Conservation (phyloP, 2,797 vertebrate genomes). For the Steatocranus sp. region DNA sequence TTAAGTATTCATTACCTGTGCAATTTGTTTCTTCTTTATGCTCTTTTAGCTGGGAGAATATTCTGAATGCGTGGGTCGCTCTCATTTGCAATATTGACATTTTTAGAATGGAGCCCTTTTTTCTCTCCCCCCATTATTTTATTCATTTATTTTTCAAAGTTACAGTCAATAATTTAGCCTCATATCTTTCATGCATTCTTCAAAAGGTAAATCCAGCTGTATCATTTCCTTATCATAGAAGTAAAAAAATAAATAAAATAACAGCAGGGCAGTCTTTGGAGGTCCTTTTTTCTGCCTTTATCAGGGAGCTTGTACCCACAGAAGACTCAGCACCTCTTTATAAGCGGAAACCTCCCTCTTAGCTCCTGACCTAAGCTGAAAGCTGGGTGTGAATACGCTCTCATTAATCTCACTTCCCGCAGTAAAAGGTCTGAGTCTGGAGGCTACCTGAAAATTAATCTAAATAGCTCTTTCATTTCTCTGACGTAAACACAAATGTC, state of each 20-base stretch:
- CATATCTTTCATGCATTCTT: background rate
- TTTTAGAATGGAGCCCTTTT: constrained; percentile 5
- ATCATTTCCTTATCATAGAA: background rate
- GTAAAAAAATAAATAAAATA: background rate
- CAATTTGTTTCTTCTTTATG: constrained; percentile 54
- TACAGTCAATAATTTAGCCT: background rate
- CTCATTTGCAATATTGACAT: constrained; percentile 44
- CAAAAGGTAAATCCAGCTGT: background rate
- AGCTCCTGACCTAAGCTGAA: constrained; percentile 60
- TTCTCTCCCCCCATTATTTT: constrained; percentile 17
- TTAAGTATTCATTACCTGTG: constrained; percentile 69
- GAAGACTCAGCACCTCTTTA: constrained; percentile 54
- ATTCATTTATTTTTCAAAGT: constrained; percentile 36
- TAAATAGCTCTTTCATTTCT: constrained; percentile 60
- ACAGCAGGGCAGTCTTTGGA: background rate
- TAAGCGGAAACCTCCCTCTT: constrained; percentile 59
- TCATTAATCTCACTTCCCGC: constrained; percentile 66
- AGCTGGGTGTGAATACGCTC: constrained; percentile 48
- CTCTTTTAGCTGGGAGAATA: constrained; percentile 48
- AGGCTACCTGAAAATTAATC: constrained; percentile 50
- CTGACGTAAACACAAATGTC: constrained; percentile 52
- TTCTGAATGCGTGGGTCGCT: constrained; percentile 20
- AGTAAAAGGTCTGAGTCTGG: constrained; percentile 48
- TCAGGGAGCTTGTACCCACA: constrained; percentile 33
- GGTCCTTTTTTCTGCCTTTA: background rate